These are phyloP conservation scores for Apogon hyalosoma DNA, from an alignment of 2,797 vertebrate species.

Conservation along the genomic window DNA sequence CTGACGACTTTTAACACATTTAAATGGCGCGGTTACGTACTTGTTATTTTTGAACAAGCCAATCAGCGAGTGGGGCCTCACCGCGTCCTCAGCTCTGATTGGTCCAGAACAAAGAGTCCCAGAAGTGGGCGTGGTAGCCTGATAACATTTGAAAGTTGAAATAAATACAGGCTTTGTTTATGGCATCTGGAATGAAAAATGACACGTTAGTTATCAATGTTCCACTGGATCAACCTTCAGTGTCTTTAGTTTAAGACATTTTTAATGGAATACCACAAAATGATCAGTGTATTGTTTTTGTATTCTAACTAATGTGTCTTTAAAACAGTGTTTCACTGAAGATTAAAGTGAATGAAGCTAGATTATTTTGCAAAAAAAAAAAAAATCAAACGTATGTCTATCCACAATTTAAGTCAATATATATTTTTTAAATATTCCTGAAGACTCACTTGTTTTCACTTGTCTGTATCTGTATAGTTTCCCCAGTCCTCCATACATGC, in stretches of 20 bases:
- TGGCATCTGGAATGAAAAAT: not conserved
- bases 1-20: constrained; percentile 71
- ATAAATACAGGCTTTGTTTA: constrained; percentile 14
- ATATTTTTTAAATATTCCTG: too few species aligned
- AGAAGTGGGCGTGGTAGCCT: constrained; percentile 27
- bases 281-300: too few species aligned
- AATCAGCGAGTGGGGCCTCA: constrained; percentile 59
- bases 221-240: not conserved
- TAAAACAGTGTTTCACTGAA: too few species aligned
- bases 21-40: constrained; percentile 71
- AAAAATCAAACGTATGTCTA: too few species aligned
- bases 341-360: too few species aligned
- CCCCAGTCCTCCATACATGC: not conserved
- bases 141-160: constrained; percentile 61
- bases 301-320: too few species aligned
- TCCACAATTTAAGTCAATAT: too few species aligned
- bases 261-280: too few species aligned
- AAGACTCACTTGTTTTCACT: not conserved
- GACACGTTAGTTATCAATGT: not conserved
- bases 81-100: constrained; percentile 63
- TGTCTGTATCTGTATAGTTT: not conserved
- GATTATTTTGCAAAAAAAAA: too few species aligned
- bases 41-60: constrained; percentile 80
- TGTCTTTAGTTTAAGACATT: too few species aligned
- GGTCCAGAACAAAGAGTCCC: constrained; percentile 34